phyloP scores from a whole-genome alignment of 2,113 vertebrate species.

The Phyllostomus hastatus region DNA sequence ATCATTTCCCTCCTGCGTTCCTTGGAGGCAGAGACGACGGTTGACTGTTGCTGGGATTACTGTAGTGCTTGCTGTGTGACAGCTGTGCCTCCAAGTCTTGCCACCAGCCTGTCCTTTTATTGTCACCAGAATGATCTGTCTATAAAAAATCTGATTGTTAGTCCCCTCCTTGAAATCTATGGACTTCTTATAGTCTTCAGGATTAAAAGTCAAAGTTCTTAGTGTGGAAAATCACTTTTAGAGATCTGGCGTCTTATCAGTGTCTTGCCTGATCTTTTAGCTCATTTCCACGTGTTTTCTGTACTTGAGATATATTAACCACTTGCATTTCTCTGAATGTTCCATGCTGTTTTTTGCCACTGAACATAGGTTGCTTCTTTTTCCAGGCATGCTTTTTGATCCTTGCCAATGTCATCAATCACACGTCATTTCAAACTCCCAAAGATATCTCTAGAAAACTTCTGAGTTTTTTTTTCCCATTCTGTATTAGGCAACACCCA shows the following conservation, averaged over 20 bases:
- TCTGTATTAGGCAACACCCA: background rate
- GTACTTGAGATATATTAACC: background rate
- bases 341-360: background rate
- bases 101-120: background rate
- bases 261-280: background rate
- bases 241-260: background rate
- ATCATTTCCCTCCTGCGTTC: background rate
- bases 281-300: background rate
- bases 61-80: background rate
- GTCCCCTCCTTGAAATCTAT: background rate
- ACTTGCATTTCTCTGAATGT: background rate
- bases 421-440: background rate
- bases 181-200: background rate
- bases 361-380: background rate
- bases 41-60: background rate
- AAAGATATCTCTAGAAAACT: background rate
- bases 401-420: background rate
- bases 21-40: background rate
- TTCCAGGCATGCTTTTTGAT: background rate
- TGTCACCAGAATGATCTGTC: background rate
- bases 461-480: background rate
- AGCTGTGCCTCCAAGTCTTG: background rate
- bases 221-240: background rate
- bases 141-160: background rate
- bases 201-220: background rate